phyloP scores from a whole-genome alignment of 2,113 vertebrate genomes.

The Apodemus sylvaticus region DNA sequence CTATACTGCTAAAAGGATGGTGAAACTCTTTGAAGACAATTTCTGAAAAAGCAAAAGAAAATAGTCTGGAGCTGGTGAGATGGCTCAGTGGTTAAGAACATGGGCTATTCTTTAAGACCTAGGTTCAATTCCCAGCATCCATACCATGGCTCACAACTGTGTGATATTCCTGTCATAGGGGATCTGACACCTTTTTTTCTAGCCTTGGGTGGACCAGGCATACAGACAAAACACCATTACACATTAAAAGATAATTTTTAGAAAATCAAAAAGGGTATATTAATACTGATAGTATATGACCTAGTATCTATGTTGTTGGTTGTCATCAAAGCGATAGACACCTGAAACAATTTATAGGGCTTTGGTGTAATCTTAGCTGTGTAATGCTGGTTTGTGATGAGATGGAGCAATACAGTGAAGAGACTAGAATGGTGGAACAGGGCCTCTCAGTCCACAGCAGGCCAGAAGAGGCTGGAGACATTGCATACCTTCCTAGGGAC shows the following conservation, averaged over 20 bases:
- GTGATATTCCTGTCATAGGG: neutral
- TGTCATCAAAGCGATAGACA: neutral
- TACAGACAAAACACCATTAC: neutral
- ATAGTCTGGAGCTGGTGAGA: neutral
- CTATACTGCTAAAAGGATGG: neutral
- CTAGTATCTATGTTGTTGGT: neutral
- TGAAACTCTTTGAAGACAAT: neutral
- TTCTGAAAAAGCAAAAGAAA: conserved; percentile 29
- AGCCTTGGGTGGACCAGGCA: neutral
- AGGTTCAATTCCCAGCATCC: neutral
- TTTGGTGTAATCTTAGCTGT: neutral
- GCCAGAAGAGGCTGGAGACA: neutral
- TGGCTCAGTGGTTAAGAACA: neutral
- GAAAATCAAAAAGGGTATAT: neutral
- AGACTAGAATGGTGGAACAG: neutral
- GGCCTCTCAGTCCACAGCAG: too few species aligned
- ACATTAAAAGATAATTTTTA: neutral
- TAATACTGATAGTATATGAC: neutral
- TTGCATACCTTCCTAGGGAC: too few species aligned
- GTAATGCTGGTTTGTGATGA: neutral
- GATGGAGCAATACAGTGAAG: neutral
- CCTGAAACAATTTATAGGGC: neutral
- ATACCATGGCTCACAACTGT: neutral
- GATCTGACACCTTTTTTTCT: neutral
- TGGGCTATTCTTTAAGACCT: neutral